These are phyloP conservation scores for Nemotelus nigrinus DNA, from an alignment of 2,888 invertebrate species.

Conservation along the genomic window DNA sequence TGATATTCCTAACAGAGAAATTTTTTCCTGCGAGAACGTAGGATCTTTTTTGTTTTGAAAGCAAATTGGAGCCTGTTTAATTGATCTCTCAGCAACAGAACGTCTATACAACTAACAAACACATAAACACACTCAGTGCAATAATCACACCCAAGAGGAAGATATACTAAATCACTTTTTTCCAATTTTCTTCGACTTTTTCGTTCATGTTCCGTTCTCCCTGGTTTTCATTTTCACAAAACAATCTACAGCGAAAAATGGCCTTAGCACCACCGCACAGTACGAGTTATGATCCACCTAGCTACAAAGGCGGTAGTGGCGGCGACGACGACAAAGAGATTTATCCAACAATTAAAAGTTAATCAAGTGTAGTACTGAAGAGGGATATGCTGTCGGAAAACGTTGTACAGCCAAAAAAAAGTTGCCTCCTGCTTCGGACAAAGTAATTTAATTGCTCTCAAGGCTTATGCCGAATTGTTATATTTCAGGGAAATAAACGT, in stretches of 20 bases:
- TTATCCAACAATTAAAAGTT: conserved; percentile 37
- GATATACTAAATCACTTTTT: conserved; percentile 1
- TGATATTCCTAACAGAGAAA: neutral
- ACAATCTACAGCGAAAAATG: too few species aligned
- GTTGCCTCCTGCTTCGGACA: neutral
- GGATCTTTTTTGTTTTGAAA: neutral
- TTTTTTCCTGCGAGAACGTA: neutral
- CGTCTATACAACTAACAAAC: neutral
- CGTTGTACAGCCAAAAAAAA: neutral
- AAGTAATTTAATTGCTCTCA: conserved; percentile 29
- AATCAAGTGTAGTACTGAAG: conserved; percentile 27
- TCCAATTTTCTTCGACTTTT: neutral
- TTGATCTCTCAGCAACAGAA: conserved; percentile 17
- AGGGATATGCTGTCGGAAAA: neutral
- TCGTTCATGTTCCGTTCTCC: neutral
- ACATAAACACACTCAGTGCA: neutral
- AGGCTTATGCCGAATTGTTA: neutral
- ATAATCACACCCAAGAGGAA: neutral
- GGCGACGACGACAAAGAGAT: conserved; percentile 14
- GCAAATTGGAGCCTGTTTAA: conserved; percentile 10
- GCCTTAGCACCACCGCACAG: neutral
- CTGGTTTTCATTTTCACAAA: neutral
- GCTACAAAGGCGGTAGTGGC: neutral
- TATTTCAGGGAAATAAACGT: neutral
- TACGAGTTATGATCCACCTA: neutral